Evolutionary conservation across 2,113 vertebrate genomes (phyloP).

Genomic region (Riparia riparia): DNA sequence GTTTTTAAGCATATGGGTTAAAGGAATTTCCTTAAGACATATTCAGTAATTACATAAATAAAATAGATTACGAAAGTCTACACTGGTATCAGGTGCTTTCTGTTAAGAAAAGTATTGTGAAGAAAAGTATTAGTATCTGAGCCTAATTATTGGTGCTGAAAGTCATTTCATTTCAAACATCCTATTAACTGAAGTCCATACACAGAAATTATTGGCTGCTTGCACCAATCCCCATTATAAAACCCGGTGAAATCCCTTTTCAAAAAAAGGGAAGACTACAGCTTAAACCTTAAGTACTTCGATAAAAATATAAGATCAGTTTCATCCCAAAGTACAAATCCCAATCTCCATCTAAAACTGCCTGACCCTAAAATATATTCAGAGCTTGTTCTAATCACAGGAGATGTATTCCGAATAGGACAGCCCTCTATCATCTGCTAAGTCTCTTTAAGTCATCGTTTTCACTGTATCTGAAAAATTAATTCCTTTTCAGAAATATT

Average conservation of each 20-base stretch:
- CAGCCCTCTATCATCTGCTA: constrained; percentile 69
- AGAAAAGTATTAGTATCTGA: constrained; percentile 18
- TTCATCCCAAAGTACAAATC: constrained; percentile 74
- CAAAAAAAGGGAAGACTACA: constrained; percentile 56
- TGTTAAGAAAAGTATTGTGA: not conserved
- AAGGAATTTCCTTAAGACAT: not conserved
- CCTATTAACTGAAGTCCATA: constrained; percentile 74
- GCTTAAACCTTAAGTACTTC: constrained; percentile 75
- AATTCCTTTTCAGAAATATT: constrained; percentile 85
- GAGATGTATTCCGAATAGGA: constrained; percentile 70
- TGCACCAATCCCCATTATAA: constrained; percentile 57
- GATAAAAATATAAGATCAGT: constrained; percentile 79
- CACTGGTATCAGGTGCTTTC: not conserved
- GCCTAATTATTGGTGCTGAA: constrained; percentile 50
- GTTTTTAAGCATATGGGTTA: not conserved
- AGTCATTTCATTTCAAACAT: constrained; percentile 67
- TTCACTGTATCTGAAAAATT: constrained; percentile 81
- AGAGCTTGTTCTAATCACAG: constrained; percentile 77
- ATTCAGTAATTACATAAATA: not conserved
- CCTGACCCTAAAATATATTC: constrained; percentile 72
- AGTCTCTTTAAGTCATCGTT: constrained; percentile 77
- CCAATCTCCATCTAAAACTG: constrained; percentile 73
- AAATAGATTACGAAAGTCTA: not conserved
- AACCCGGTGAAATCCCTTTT: constrained; percentile 67
- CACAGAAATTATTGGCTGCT: constrained; percentile 60